phyloP scores from a whole-genome alignment of 2,888 invertebrate genomes.

The Hirtodrosophila trivittata region DNA sequence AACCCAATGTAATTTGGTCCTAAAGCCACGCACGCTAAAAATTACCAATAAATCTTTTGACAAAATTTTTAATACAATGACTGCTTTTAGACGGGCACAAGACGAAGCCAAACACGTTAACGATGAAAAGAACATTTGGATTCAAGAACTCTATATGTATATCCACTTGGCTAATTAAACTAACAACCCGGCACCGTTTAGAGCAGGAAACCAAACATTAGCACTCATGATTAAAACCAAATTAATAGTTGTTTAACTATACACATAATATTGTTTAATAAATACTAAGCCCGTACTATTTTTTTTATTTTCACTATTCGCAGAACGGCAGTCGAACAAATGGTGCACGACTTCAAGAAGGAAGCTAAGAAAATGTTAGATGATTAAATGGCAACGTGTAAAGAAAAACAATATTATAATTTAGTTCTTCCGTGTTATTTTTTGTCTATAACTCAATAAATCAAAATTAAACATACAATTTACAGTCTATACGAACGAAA shows the following conservation, averaged over 20 bases:
- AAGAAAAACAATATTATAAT: slow-evolving; percentile 27
- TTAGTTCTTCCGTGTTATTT: slow-evolving; percentile 24
- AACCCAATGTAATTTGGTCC: slow-evolving; percentile 8
- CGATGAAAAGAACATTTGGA: not conserved
- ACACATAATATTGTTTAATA: slow-evolving; percentile 6
- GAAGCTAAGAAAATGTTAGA: slow-evolving; percentile 74
- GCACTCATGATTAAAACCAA: too few relatives aligned
- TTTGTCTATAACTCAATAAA: slow-evolving; percentile 58
- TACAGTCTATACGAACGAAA: slow-evolving; percentile 85
- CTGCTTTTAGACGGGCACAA: not conserved
- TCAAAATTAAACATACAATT: slow-evolving; percentile 32
- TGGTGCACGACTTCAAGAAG: slow-evolving; percentile 73
- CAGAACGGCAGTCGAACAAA: slow-evolving; percentile 70
- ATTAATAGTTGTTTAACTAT: too few relatives aligned
- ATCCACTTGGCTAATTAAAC: not conserved
- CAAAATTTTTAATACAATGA: not conserved
- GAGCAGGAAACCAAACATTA: too few relatives aligned
- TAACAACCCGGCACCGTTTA: not conserved
- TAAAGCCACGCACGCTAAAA: not conserved
- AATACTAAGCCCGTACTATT: too few relatives aligned
- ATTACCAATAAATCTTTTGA: slow-evolving; percentile 29
- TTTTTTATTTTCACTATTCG: slow-evolving; percentile 1
- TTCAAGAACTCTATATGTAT: not conserved
- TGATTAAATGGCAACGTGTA: slow-evolving; percentile 37
- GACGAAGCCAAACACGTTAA: not conserved